Conservation (phyloP, 2,797 vertebrate genomes). For the Varecia variegata region DNA sequence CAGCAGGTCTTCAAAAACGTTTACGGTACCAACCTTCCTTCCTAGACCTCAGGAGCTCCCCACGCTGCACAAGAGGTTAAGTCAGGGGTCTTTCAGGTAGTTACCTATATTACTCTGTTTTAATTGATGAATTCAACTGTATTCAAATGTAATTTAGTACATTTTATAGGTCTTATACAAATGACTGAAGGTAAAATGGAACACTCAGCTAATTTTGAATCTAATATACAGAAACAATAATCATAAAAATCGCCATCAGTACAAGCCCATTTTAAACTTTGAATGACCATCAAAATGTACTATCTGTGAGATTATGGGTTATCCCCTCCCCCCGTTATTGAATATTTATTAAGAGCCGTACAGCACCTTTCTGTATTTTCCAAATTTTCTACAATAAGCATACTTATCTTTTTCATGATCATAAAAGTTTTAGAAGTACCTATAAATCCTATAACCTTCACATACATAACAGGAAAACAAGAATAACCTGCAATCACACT, state of each 20-base stretch:
- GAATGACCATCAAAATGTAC: constrained; percentile 9
- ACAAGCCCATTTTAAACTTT: constrained; percentile 53
- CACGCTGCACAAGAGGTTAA: neutral
- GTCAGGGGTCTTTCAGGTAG: neutral
- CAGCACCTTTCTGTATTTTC: neutral
- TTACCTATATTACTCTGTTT: constrained; percentile 25
- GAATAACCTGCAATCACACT: constrained; percentile 29
- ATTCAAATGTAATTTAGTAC: constrained; percentile 4
- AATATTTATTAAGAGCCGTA: neutral
- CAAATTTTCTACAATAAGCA: constrained; percentile 25
- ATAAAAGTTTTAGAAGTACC: constrained; percentile 32
- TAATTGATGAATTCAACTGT: constrained; percentile 28
- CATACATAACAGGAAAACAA: constrained; percentile 30
- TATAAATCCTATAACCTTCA: constrained; percentile 15
- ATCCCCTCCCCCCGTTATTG: neutral
- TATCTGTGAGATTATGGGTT: neutral
- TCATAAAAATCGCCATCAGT: neutral
- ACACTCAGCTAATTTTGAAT: neutral
- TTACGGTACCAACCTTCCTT: neutral
- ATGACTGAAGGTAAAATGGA: constrained; percentile 27
- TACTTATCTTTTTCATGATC: constrained; percentile 21
- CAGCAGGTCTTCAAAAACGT: neutral
- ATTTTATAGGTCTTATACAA: neutral
- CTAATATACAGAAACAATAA: constrained; percentile 32
- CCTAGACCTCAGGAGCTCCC: neutral